A percentile compares a stretch with the other conserved stretches of the same genome.
Conservation (phyloP, 2,797 vertebrate genomes). For the Pogonophryne albipinna region DNA sequence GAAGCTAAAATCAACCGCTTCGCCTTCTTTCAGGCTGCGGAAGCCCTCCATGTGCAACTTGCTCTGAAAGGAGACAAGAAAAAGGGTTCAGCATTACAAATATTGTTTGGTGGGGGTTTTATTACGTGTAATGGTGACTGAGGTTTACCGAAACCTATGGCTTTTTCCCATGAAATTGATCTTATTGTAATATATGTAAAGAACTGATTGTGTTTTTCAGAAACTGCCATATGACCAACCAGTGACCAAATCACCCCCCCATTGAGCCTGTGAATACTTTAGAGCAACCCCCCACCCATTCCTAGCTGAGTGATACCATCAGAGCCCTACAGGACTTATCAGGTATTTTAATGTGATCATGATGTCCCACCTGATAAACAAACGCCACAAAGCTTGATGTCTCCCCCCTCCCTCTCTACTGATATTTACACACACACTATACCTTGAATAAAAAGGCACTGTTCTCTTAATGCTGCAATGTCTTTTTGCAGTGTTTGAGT, state of each 20-base stretch:
- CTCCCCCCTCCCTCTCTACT: neutral
- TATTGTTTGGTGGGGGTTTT: neutral
- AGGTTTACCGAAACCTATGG: neutral
- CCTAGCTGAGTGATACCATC: constrained; percentile 43
- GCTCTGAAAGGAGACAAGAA: constrained; percentile 84
- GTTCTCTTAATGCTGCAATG: constrained; percentile 54
- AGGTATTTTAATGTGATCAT: constrained; percentile 57
- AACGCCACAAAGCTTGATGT: constrained; percentile 35
- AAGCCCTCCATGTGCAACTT: constrained; percentile 99
- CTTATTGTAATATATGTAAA: too few species aligned
- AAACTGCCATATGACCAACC: constrained; percentile 4
- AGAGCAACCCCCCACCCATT: constrained; percentile 40
- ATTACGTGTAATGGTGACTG: neutral
- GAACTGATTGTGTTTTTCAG: neutral
- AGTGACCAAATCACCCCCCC: constrained; percentile 19
- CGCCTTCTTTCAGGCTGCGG: constrained; percentile 97
- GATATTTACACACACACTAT: constrained; percentile 10
- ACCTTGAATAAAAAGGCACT: constrained; percentile 32
- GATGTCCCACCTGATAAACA: constrained; percentile 47
- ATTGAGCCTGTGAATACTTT: constrained; percentile 28
- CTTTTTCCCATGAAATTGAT: neutral
- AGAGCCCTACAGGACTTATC: constrained; percentile 54
- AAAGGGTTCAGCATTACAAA: constrained; percentile 7
- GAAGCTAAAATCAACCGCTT: constrained; percentile 95
- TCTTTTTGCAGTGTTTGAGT: constrained; percentile 63